Evolutionary conservation across 2,888 invertebrate species (phyloP).

Genomic region (Drosophila siamana): DNA sequence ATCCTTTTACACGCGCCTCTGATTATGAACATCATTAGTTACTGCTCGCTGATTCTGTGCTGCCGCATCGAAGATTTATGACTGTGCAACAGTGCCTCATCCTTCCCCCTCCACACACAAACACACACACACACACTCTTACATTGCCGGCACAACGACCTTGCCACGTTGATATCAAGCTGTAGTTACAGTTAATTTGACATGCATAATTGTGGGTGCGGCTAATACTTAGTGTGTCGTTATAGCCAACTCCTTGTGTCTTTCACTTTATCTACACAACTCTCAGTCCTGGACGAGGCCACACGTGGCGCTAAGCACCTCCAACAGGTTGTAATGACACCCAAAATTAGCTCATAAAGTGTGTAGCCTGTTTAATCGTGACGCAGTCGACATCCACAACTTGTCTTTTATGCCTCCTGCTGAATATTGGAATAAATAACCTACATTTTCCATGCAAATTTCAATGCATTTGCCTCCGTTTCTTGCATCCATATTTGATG

Average conservation of each 20-base stretch:
- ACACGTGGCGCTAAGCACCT: constrained; percentile 29
- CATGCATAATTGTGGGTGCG: constrained; percentile 72
- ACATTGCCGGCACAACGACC: not conserved
- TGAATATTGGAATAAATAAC: no score
- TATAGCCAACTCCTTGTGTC: constrained; percentile 6
- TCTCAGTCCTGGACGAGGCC: not conserved
- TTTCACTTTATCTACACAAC: constrained; percentile 12
- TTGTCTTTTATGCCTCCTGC: no score
- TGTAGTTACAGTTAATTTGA: constrained; percentile 77
- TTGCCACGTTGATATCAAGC: constrained; percentile 39
- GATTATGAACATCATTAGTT: constrained; percentile 80
- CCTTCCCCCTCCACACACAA: not conserved
- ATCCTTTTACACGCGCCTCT: constrained; percentile 78
- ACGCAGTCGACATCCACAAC: no score
- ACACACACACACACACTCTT: not conserved
- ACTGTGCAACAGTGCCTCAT: constrained; percentile 42
- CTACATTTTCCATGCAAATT: no score
- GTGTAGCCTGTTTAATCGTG: constrained; percentile 7
- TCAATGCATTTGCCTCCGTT: no score
- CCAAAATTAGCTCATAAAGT: constrained; percentile 11
- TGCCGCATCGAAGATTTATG: constrained; percentile 65
- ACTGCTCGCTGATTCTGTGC: constrained; percentile 60
- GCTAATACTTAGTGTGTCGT: constrained; percentile 28
- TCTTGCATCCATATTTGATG: no score
- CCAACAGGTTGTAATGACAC: constrained; percentile 35